Base-by-base conservation (phyloP, 2,888 invertebrate species). In the Rhorus exstirpatorius region DNA sequence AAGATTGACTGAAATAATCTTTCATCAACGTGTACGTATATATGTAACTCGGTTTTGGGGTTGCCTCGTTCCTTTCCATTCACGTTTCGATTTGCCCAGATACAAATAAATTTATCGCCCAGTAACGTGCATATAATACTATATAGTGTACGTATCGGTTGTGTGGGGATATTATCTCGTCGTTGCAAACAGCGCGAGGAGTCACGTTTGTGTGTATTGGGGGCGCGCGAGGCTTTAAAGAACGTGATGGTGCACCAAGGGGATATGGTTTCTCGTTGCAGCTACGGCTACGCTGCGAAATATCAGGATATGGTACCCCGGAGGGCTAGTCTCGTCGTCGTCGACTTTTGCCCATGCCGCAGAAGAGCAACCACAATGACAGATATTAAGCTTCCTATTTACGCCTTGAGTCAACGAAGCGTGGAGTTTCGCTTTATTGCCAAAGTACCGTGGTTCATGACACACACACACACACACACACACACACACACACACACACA, bases 301-400 rank as follows among this genome's bases (percentile, higher is more conserved):
- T 81, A 78, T 74, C 72, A 61, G 81, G 61, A 77, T 81, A 81
- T 72, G 51, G 77, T 55, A 60, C 46, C 46, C 81, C 81, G 46
- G 46, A 68, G 77, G 81, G 77, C 77, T 74, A 60, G 51, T 68
- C 51, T 65, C 19, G 26, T 67, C 51, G 49, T 60, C 51, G 81
- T 76, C 46, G 65, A 53, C 53, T 67, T 55, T 72, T 71, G 79
- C 72, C 49, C 75, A 67, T 83, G 81, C 84, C 35, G 84, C 74
- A 81, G 21, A 17, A 21, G 4, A 74, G 77, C 85, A 71, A 87
- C 88, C 90, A 89, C 89, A 89, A 89, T 90, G 90, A 87, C 87
- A 88, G 90, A 90, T 90, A 90, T 90, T 90, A 89, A 89, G 89
- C 90, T 88, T 89, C 89, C 90, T 89, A 90, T 90, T 90, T 89